These are phyloP conservation scores for Daubentonia madagascariensis DNA, from an alignment of 2,113 vertebrate species.

Conservation along the genomic window DNA sequence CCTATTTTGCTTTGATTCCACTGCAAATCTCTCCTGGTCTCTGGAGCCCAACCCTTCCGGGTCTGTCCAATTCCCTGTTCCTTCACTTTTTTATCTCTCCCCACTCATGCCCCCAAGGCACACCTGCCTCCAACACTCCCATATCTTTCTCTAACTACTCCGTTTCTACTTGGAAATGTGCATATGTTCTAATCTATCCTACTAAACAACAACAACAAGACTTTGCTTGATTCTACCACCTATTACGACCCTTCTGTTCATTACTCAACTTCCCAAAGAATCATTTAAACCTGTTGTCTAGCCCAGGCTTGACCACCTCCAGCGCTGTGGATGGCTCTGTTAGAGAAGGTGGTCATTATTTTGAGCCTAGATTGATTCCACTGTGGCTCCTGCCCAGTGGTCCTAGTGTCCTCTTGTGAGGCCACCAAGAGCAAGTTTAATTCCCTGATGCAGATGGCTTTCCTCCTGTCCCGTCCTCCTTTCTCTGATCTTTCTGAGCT, in stretches of 20 bases:
- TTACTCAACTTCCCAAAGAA: not conserved
- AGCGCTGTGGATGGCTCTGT: not conserved
- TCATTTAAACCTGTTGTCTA: not conserved
- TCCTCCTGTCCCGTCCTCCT: not conserved
- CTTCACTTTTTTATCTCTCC: not conserved
- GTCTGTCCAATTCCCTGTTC: not conserved
- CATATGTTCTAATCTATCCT: not conserved
- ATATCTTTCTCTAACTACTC: not conserved
- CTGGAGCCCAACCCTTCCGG: not conserved
- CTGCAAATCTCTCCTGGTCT: not conserved
- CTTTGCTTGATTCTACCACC: not conserved
- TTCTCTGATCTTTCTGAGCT: slow-evolving; percentile 21
- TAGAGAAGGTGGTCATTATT: not conserved
- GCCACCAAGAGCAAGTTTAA: not conserved
- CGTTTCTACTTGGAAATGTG: not conserved
- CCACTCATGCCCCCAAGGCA: not conserved
- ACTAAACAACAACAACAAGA: not conserved
- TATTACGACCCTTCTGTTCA: not conserved
- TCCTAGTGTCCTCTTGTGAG: not conserved
- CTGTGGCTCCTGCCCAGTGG: not conserved
- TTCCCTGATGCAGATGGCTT: not conserved
- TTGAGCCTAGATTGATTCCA: not conserved
- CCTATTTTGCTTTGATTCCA: not conserved
- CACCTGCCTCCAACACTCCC: not conserved
- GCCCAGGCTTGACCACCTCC: not conserved